Evolutionary conservation across 2,113 vertebrate species (phyloP), one percentile per base, ranked within the genome.

Genomic region (Candoia aspera): DNA sequence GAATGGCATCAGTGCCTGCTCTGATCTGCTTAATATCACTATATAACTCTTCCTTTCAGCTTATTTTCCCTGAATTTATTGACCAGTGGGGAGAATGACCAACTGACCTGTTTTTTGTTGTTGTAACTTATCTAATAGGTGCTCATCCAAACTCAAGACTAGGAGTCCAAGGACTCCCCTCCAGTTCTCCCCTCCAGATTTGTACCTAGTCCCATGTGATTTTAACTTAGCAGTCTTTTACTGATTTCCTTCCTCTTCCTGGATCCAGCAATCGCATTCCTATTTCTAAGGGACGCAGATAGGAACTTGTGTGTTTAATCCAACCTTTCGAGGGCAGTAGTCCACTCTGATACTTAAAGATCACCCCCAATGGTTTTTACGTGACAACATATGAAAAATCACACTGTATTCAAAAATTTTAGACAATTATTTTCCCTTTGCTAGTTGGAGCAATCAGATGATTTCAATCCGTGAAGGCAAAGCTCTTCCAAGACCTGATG

Each of bases 401-500:
- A 9, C 59, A 68, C 6, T 79, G 23, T 83, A 19, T 29, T 57
- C 87, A 92, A 93, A 85, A 0, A 4, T 37, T 90, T 93, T 59
- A 94, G 19, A 54, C 90, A 92, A 86, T 84, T 95, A 1, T 96
- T 95, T 96, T 96, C 89, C 3, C 95, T 87, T 93, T 94, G 88
- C 24, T 95, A 99, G 99, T 91, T 99, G 99, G 99, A 98, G 95
- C 60, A 97, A 93, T 92, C 96, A 97, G 0, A 98, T 99, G 94
- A 99, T 99, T 97, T 99, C 99, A 89, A 96, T 99, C 94, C 98
- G 99, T 92, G 98, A 99, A 96, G 99, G 98, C 95, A 98, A 94
- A 97, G 97, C 98, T 94, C 62, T 99, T 64, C 98, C 98, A 29
- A 99, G 98, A 95, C 97, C 96, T 93, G 97, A 97, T 92, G 97